These are phyloP conservation scores for Dysmachus trigonus DNA, from an alignment of 2,888 invertebrate genomes.

Conservation along the genomic window DNA sequence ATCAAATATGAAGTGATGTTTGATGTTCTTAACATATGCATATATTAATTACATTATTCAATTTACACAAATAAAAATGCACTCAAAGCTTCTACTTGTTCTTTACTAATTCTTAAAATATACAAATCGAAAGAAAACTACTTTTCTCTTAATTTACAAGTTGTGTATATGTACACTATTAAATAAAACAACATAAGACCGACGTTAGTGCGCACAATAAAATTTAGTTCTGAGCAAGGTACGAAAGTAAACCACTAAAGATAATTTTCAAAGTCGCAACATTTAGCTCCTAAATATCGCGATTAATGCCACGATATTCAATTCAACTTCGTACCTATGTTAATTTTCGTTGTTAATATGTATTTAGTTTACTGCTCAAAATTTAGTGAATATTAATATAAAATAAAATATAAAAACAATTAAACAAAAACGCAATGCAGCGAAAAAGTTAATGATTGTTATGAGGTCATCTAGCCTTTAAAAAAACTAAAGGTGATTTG, in stretches of 20 bases:
- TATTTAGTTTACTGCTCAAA: not conserved
- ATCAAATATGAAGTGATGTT: not conserved
- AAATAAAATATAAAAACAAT: not conserved
- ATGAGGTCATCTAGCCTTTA: not conserved
- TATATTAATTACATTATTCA: not conserved
- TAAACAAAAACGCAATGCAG: not conserved
- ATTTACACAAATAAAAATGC: not conserved
- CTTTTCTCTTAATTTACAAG: not conserved
- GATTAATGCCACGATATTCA: not conserved
- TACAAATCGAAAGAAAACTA: not conserved
- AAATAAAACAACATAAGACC: not conserved
- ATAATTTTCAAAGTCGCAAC: not conserved
- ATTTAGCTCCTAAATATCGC: not conserved
- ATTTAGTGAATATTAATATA: not conserved
- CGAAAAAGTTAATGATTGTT: not conserved
- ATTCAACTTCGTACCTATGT: not conserved
- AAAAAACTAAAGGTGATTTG: not conserved
- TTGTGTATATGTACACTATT: not conserved
- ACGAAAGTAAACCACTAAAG: not conserved
- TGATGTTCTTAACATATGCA: not conserved
- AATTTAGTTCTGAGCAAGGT: not conserved
- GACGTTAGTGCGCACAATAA: not conserved
- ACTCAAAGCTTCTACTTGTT: not conserved
- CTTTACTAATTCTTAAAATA: not conserved
- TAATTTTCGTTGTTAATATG: not conserved